Conservation (phyloP, 2,888 invertebrate species). For the Chrysolina americana region DNA sequence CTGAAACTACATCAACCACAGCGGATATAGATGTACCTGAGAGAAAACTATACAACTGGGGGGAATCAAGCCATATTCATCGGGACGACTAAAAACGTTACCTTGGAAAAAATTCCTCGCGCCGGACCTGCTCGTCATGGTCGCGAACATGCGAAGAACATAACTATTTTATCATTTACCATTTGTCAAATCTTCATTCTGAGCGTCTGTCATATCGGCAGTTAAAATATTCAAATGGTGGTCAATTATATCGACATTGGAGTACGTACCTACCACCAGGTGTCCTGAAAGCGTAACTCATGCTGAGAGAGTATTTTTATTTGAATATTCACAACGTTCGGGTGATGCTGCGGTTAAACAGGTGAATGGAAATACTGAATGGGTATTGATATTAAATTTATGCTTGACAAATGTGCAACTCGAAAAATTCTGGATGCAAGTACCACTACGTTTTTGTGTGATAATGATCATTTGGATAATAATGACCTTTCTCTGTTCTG, state of each 20-base stretch:
- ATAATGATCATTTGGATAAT: no score
- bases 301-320: conserved; percentile 11
- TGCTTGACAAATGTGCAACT: no score
- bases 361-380: conserved; percentile 10
- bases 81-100: no score
- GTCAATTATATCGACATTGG: conserved; percentile 32
- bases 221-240: conserved; percentile 27
- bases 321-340: background rate
- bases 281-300: conserved; percentile 2
- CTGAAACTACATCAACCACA: no score
- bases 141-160: conserved; percentile 33
- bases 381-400: background rate
- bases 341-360: background rate
- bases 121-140: conserved; percentile 2
- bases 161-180: conserved; percentile 30
- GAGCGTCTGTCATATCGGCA: conserved; percentile 9
- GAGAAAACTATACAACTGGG: no score
- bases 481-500: no score
- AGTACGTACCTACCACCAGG: conserved; percentile 32
- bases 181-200: conserved; percentile 32
- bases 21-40: no score
- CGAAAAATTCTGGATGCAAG: no score
- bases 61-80: no score
- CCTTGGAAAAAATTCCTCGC: conserved; percentile 5
- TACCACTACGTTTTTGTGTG: no score